These are phyloP conservation scores for Thalassarche chlororhynchos DNA, from an alignment of 2,113 vertebrate species.

Conservation along the genomic window DNA sequence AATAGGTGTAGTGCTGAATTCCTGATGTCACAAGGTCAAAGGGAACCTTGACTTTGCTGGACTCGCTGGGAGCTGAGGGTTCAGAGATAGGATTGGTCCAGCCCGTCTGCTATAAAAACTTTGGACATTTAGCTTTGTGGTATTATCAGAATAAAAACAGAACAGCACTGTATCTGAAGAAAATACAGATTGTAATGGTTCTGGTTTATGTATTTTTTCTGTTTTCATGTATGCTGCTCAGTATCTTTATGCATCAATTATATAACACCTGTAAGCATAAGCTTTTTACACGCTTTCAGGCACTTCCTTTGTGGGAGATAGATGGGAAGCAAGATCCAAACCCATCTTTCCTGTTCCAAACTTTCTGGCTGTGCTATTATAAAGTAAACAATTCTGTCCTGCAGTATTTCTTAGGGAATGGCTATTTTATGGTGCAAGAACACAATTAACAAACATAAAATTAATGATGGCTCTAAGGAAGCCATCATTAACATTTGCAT, in stretches of 20 bases:
- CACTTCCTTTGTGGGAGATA: neutral
- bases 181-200: conserved; percentile 53
- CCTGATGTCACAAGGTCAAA: neutral
- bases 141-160: neutral
- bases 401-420: neutral
- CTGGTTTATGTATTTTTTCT: conserved; percentile 49
- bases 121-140: conserved; percentile 11
- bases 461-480: neutral
- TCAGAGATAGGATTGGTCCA: neutral
- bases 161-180: conserved; percentile 51
- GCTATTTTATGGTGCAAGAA: neutral
- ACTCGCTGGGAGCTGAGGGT: neutral
- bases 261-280: neutral
- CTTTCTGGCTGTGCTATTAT: neutral
- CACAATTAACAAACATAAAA: neutral
- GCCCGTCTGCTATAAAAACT: neutral
- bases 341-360: neutral
- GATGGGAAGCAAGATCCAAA: neutral
- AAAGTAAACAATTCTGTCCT: neutral
- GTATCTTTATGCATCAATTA: neutral
- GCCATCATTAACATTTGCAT: neutral
- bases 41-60: neutral
- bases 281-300: neutral
- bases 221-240: conserved; percentile 58
- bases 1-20: neutral